These are phyloP conservation scores for Drosophila tristis DNA, from an alignment of 1,140 invertebrate species.

Conservation along the genomic window DNA sequence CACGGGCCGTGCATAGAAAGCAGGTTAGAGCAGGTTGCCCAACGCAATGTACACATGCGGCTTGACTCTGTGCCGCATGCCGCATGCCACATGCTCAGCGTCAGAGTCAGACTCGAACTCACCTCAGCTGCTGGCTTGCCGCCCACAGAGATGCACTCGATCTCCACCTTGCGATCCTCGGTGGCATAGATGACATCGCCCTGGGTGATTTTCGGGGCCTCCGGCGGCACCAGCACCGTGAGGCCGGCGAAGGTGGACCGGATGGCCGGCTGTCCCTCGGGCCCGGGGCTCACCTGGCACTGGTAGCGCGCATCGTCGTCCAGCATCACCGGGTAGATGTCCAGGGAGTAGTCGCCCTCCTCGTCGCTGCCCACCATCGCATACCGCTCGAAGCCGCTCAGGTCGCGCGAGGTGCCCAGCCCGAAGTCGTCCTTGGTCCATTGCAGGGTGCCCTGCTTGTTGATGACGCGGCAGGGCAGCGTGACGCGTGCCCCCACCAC, in stretches of 20 bases:
- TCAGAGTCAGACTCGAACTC: conserved; percentile 68
- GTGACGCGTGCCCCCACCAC: conserved; percentile 89
- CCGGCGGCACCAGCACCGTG: conserved; percentile 90
- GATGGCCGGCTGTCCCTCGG: conserved; percentile 87
- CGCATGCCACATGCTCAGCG: no score
- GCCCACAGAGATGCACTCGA: conserved; percentile 90
- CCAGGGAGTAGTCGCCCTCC: conserved; percentile 91
- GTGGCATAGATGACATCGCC: conserved; percentile 89
- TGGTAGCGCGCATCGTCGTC: conserved; percentile 92
- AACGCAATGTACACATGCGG: no score
- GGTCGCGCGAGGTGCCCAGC: conserved; percentile 90
- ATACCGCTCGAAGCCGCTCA: conserved; percentile 92
- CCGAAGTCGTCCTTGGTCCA: conserved; percentile 95
- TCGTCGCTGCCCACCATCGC: conserved; percentile 92
- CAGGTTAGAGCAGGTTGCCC: background rate
- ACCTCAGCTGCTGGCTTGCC: conserved; percentile 93
- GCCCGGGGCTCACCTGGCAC: conserved; percentile 90
- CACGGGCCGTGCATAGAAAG: background rate
- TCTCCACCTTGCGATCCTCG: conserved; percentile 90
- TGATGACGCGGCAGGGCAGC: conserved; percentile 89
- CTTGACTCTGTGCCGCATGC: no score
- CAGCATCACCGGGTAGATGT: conserved; percentile 90
- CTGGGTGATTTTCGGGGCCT: conserved; percentile 90
- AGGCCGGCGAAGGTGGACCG: conserved; percentile 88
- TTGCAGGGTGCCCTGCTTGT: conserved; percentile 91